Conservation (phyloP, 2,113 vertebrate species). For the Lathamus discolor region DNA sequence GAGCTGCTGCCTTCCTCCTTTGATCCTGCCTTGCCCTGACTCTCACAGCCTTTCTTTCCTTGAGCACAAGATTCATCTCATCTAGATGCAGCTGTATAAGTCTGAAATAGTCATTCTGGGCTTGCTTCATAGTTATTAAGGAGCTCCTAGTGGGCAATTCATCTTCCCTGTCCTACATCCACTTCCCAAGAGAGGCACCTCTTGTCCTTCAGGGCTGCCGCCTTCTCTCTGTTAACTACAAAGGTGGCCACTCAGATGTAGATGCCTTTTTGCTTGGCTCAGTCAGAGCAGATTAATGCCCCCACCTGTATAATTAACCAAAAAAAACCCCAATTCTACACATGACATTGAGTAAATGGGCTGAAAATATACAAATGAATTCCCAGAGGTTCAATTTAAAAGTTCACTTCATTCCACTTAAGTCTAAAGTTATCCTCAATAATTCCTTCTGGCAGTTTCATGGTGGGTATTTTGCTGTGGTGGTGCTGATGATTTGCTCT, state of each 20-base stretch:
- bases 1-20: neutral
- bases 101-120: neutral
- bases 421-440: conserved; percentile 1
- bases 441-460: conserved; percentile 38
- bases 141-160: neutral
- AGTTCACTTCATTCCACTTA: neutral
- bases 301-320: neutral
- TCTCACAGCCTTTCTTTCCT: neutral
- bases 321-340: neutral
- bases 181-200: neutral
- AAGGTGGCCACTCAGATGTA: neutral
- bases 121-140: neutral
- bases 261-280: neutral
- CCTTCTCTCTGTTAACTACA: neutral
- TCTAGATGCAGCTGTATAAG: neutral
- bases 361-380: neutral
- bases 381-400: neutral
- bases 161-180: neutral
- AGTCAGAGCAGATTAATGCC: neutral
- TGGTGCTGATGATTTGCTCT: neutral
- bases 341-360: neutral
- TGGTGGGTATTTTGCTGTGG: neutral
- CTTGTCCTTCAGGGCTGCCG: neutral
- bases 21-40: neutral
- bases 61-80: neutral